Percentiles rank a stretch among this genome's conserved stretches.
Conservation (phyloP, 2,113 vertebrate genomes). For the Lethenteron camtschaticum region DNA sequence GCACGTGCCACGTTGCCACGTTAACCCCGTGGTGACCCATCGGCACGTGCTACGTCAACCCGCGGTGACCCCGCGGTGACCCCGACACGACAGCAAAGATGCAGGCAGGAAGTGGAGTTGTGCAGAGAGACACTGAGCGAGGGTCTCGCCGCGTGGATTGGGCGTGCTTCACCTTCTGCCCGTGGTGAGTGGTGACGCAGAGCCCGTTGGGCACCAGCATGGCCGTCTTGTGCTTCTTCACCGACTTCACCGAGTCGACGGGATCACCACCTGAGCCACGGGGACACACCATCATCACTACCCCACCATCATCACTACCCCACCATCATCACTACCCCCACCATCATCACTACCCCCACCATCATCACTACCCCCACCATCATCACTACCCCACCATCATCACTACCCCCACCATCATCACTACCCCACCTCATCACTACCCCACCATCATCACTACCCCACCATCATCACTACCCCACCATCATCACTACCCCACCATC, state of each 20-base stretch:
- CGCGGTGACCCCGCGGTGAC: not conserved
- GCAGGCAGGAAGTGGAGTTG: not conserved
- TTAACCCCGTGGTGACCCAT: not conserved
- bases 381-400: too few species aligned
- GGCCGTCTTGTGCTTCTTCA: conserved; percentile 85
- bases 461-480: too few species aligned
- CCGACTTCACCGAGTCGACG: conserved; percentile 49
- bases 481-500: too few species aligned
- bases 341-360: too few species aligned
- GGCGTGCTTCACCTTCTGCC: conserved; percentile 44
- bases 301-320: too few species aligned
- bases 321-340: too few species aligned
- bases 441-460: too few species aligned
- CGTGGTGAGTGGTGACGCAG: conserved; percentile 62
- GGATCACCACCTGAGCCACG: conserved; percentile 46
- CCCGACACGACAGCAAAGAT: not conserved
- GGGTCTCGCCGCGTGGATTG: not conserved
- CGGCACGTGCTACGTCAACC: not conserved
- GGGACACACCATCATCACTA: too few species aligned
- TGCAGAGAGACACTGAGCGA: not conserved
- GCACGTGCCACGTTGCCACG: too few species aligned
- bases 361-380: too few species aligned
- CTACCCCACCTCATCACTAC: too few species aligned
- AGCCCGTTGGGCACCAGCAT: conserved; percentile 71
- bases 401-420: too few species aligned